Base-by-base conservation (phyloP, 2,888 invertebrate genomes). In the Erynnis tages region DNA sequence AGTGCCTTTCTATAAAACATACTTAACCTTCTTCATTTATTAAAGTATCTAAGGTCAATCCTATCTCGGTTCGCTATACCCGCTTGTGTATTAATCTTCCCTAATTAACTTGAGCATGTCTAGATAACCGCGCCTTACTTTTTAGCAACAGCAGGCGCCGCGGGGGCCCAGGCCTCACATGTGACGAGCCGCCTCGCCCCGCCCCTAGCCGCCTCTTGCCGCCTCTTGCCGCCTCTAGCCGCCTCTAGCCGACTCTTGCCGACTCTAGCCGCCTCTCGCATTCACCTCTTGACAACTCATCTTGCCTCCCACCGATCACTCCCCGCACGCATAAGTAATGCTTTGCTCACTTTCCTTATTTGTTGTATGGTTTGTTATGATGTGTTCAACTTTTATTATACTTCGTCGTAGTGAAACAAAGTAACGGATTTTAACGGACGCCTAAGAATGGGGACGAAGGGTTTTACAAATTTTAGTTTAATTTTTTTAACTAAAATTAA, bases 141-240 rank as follows among this genome's bases (percentile, higher is more conserved):
- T 66, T 54, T 63, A 66, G 65, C 65, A 65, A 60, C 66, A 66
- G 1, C 68, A 90, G 76, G 61, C 79, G 60, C 76, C 92, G 47
- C 94, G 94, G 67, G 90, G 94, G 70, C 93, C 95, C 86, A 91
- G 95, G 16, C 95, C 95, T 10, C 66, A 85, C 58, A 73, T 82
- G 81, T 66, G 65, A 65, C 91, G n/a, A n/a, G n/a, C n/a, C n/a
- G n/a, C n/a, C n/a, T n/a, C n/a, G n/a, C n/a, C n/a, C n/a, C 93
- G n/a, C 93, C 93, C 69, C 95, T 94, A 87, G 93, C 95, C 0
- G 95, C 95, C 0, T 85, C 96, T 4, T 80, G 95, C n/a, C 94
- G 95, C 78, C 85, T 96, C 40, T 27, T n/a, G 10, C 17, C 17
- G 29, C 29, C 27, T 16, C 41, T 16, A 23, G 23, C 11, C 8